Evolutionary conservation across 1,140 invertebrate genomes (phyloP).

Genomic region (Pseudomyrmex pallidus): DNA sequence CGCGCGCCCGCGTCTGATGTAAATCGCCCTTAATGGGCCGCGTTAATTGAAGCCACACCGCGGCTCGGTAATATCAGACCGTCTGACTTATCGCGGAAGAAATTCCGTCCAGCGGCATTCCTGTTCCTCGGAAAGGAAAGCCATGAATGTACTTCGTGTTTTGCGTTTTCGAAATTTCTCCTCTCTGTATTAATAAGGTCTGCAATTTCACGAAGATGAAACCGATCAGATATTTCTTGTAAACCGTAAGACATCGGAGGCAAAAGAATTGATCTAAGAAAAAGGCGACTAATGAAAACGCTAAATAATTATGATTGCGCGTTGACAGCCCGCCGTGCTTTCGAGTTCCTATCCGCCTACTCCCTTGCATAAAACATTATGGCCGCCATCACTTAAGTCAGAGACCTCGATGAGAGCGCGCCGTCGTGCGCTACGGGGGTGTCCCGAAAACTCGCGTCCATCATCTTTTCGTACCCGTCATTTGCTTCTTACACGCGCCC

Average conservation of each 20-base stretch:
- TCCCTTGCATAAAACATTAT: constrained; percentile 79
- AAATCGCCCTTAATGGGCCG: constrained; percentile 74
- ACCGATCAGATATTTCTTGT: not conserved
- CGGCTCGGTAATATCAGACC: constrained; percentile 43
- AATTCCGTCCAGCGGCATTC: constrained; percentile 61
- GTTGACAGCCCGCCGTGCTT: constrained; percentile 76
- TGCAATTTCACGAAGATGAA: not conserved
- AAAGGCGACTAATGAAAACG: constrained; percentile 46
- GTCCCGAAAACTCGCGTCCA: constrained; percentile 75
- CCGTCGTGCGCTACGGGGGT: constrained; percentile 75
- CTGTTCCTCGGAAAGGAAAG: constrained; percentile 49
- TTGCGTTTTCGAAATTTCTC: not conserved
- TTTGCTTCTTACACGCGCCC: constrained; percentile 69
- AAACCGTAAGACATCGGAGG: not conserved
- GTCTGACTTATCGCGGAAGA: constrained; percentile 68
- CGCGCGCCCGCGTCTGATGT: constrained; percentile 67
- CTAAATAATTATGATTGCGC: constrained; percentile 77
- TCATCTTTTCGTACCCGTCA: constrained; percentile 73
- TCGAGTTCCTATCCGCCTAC: constrained; percentile 71
- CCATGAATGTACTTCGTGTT: not conserved
- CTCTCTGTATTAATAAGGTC: not conserved
- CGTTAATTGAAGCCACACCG: constrained; percentile 71
- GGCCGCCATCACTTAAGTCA: constrained; percentile 78
- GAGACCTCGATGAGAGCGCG: constrained; percentile 69
- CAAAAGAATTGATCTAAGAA: not conserved